Base-by-base conservation (phyloP, 2,888 invertebrate genomes). In the Acanthosoma haemorrhoidale region DNA sequence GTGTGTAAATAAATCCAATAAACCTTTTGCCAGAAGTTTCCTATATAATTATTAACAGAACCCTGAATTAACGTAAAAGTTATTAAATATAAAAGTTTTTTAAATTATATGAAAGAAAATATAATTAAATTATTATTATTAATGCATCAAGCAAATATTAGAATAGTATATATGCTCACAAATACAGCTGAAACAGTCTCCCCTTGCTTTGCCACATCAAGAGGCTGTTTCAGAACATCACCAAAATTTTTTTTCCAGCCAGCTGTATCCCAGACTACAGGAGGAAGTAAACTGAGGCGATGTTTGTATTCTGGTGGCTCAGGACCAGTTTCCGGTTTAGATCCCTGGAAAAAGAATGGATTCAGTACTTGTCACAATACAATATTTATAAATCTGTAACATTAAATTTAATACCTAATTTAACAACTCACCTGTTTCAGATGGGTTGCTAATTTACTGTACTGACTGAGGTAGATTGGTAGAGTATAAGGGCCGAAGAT, bases 401-500 rank as follows among this genome's bases (percentile, higher is more conserved):
- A n/a, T n/a, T n/a, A n/a, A n/a, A n/a, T n/a, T n/a, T n/a, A n/a
- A n/a, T n/a, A 18, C 2, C 9, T 41, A 41, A 18, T 41, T 16
- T 41, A 6, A 41, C 11, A 8, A 3, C 32, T 82, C 79, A 89
- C 90, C 73, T 81, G 81, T 18, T 88, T 78, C 71, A 93, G 79
- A 2, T 88, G 86, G 70, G 82, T 80, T 0, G 90, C 86, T 3
- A 96, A 80, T 70, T 87, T 85, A 29, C 82, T 82, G 77, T 88
- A 96, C 72, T 91, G 87, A 74, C 90, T 84, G 73, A 92, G 82
- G 77, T 94, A 94, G 32, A 95, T 91, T 29, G 88, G 85, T 6
- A 96, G 83, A 0, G 96, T 95, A 78, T 96, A 87, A 0, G 95
- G 96, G 0, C 97, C 96, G 77, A 83, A 96, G 75, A 95, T 91